A percentile compares a stretch with the other conserved stretches of the same genome.
Conservation (phyloP, 1,140 invertebrate species). For the Pteromalus puparum region DNA sequence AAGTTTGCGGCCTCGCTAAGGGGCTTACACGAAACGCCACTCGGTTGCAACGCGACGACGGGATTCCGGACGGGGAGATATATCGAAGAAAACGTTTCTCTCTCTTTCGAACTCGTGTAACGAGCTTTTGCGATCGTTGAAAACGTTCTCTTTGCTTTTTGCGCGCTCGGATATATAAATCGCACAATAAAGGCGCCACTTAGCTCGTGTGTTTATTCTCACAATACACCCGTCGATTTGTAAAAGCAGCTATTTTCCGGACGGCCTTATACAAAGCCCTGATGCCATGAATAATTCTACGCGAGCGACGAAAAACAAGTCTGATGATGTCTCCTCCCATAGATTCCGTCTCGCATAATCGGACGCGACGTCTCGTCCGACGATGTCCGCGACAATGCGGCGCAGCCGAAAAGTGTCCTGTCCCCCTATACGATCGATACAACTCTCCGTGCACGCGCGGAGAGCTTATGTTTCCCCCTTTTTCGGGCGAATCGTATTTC, state of each 20-base stretch:
- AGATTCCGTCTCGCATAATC: not conserved
- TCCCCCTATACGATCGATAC: not conserved
- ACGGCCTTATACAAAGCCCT: not conserved
- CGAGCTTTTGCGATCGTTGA: not conserved
- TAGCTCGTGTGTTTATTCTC: too few relatives aligned
- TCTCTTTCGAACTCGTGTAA: not conserved
- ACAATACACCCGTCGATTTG: too few relatives aligned
- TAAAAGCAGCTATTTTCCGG: too few relatives aligned
- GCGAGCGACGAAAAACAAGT: not conserved
- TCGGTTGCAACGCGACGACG: not conserved
- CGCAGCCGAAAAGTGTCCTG: not conserved
- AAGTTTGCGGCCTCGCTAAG: slow-evolving; percentile 42
- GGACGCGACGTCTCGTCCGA: not conserved
- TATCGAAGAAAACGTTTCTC: not conserved
- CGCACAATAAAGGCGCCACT: too few relatives aligned
- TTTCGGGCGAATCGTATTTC: too few relatives aligned
- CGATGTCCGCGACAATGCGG: not conserved
- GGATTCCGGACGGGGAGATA: too few relatives aligned
- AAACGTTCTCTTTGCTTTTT: too few relatives aligned
- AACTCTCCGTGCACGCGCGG: not conserved
- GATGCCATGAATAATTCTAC: not conserved
- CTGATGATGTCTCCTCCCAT: too few relatives aligned
- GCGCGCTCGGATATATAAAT: too few relatives aligned
- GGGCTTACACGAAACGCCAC: slow-evolving; percentile 39
- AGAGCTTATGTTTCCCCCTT: too few relatives aligned